Evolutionary conservation across 2,113 vertebrate species (phyloP).

Genomic region (human (Homo sapiens)): GRCh38 chr2:30526501-30527000

Average conservation of each 20-base stretch:
- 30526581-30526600: neutral
- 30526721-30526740: neutral
- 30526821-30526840: neutral
- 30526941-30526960: neutral
- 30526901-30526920: slow-evolving; percentile 15
- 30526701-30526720: neutral
- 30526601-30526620: neutral
- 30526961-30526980: neutral
- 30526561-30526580: neutral
- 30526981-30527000: neutral
- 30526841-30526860: neutral
- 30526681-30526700: neutral
- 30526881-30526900: neutral
- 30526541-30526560: neutral
- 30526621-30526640: neutral
- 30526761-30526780: neutral
- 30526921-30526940: neutral
- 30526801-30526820: neutral
- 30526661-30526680: neutral
- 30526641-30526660: neutral
- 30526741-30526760: neutral
- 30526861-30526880: neutral
- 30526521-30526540: neutral
- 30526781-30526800: neutral
- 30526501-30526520: neutral